Base-by-base conservation (phyloP, 2,888 invertebrate species). In the Drosophila fungiperda region DNA sequence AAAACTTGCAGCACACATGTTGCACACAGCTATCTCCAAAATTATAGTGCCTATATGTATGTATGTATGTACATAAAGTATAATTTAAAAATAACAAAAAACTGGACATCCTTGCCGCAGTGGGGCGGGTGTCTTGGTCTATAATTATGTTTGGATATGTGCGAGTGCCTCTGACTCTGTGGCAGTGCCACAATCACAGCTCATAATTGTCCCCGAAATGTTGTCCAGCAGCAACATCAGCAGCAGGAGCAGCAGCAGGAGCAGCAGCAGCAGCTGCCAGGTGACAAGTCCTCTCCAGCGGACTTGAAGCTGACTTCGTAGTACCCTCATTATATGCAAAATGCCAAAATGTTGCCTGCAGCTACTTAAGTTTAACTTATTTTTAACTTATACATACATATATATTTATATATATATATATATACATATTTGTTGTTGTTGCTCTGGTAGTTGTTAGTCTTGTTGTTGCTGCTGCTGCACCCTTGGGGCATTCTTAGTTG, bases 291-390 rank as follows among this genome's bases (percentile, higher is more conserved):
- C 63, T 65, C 26, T 26, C 26, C 72, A 63, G 54, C 48, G 68
- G 70, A 65, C 65, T 57, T 54, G 50, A 58, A 26, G 45, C 63
- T 29, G 63, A 54, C 50, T 53, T 33, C n/a, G 26, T n/a, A 49
- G 38, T 68, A 87, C 87, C 87, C 87, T 87, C 83, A 87, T 87
- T 87, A 87, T 87, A 87, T 87, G 86, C 90, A 88, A 86, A 86
- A 78, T 82, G 85, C 86, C 76, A 85, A 83, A 81, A 70, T 69
- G 67, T 61, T 70, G 73, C 86, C 88, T 73, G 59, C 52, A 81
- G 86, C 86, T 71, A 90, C 79, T 90, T 90, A 83, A 89, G 85
- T 83, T 86, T 83, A 88, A 86, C 88, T 88, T 86, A 86, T 86
- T 88, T 86, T 88, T 88, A 86, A 86, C 86, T 86, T 88, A 74